Base-by-base conservation (phyloP, 2,113 vertebrate genomes). In the Hemiprocne comata region DNA sequence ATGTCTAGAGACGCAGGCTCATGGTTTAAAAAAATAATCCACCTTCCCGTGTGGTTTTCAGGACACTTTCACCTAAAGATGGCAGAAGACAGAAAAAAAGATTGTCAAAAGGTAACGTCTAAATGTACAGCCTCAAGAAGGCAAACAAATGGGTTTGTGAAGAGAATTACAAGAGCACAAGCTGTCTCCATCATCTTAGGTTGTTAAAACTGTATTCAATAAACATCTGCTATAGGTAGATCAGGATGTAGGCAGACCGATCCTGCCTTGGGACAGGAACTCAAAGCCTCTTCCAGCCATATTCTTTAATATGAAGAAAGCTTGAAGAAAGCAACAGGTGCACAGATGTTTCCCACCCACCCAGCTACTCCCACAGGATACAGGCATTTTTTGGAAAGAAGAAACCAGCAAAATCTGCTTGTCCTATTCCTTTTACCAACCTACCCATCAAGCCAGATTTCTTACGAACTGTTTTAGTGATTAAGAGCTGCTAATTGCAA, bases 1-100 rank as follows among this genome's bases (percentile, higher is more conserved):
- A 99, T 99, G 97, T 98, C 98, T 98, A 98, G 97, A 96, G 96
- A 89, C 76, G 50, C 94, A 5, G 8, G 26, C 74, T 93, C 98
- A 98, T 97, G 40, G 53, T 83, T 93, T 34, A 83, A 62, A 69
- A 75, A 66, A 94, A 92, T 69, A 96, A 97, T 96, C 93, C 96
- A 95, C 94, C 85, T 96, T 95, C 93, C 71, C 29, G 34, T 40
- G n/a, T 28, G 17, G 89, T 48, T 26, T 14, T 71, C 90, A 61
- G 58, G 85, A 29, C 11, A 53, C 58, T 85, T 34, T 6, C 51
- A 95, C 97, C 98, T 98, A 94, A 42, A 86, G 85, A 77, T 1
- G 51, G 51, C 82, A 58, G 93, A 74, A 83, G 80, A 94, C 33
- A 97, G 36, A 93, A 78, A 48, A 77, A 67, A 77, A 38, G 5